Evolutionary conservation across 2,113 vertebrate species (phyloP), one percentile per base, ranked within the genome.

Genomic region (Cyanoderma ruficeps): DNA sequence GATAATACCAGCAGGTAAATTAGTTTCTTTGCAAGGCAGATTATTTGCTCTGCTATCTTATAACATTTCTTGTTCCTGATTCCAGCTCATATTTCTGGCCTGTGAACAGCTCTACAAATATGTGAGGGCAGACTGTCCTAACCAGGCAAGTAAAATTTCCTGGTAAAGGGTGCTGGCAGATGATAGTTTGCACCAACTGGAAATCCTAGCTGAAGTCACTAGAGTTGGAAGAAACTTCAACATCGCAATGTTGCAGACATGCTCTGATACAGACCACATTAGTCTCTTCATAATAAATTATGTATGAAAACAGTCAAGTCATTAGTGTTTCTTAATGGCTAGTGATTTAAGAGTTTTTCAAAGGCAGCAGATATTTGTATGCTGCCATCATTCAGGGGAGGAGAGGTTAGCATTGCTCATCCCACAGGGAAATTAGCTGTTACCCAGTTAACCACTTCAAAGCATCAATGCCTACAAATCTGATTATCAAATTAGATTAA

Each of bases 381-480:
- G 27, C 30, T 79, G 41, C 47, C 1, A 0, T 61, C 11, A 8
- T 56, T 67, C 7, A 5, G 28, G 41, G 42, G 18, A 67, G 74
- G 67, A 93, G 78, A 78, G 56, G 44, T 52, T 90, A 61, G 28
- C 39, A 20, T 59, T 90, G 42, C 39, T 50, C 46, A 57, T 91
- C 65, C 42, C 21, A 53, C 35, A 59, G 65, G 60, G 55, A 93
- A 95, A 93, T 80, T 50, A 87, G 21, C 68, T 77, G 77, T 76
- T 93, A 91, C 64, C 37, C 79, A 52, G 50, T 90, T 78, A 89
- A 84, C 79, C 31, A 55, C 60, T 82, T 94, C 69, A 82, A 83
- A 92, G 55, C 63, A 63, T 90, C 57, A 60, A 16, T 50, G 42
- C 21, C 30, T 85, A 42, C 53, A 85, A 88, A 79, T 79, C 56